A percentile compares a stretch with the other conserved stretches of the same genome.
These are phyloP conservation scores for Phaetusa simplex DNA, from an alignment of 2,113 vertebrate species.

Conservation along the genomic window DNA sequence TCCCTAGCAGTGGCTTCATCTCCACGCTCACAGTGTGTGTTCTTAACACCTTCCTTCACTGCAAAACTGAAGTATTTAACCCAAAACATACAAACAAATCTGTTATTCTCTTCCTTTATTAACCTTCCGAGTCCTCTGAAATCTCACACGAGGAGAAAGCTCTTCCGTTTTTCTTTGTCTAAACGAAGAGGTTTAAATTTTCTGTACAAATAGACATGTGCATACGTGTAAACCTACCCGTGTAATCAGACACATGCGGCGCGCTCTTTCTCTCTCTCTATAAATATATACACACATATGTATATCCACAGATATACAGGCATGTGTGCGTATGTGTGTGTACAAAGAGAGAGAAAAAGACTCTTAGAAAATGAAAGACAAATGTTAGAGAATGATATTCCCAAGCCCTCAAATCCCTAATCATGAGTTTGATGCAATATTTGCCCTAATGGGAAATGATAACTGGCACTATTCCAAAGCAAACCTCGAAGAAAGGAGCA, in stretches of 20 bases:
- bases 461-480: constrained; percentile 72
- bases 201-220: not conserved
- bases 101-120: constrained; percentile 52
- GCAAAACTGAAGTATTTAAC: constrained; percentile 53
- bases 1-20: constrained; percentile 32
- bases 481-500: constrained; percentile 74
- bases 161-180: not conserved
- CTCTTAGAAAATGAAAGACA: constrained; percentile 64
- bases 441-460: constrained; percentile 75
- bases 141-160: not conserved
- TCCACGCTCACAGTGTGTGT: not conserved
- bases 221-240: not conserved
- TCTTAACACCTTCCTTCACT: constrained; percentile 57
- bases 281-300: constrained; percentile 30
- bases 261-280: not conserved
- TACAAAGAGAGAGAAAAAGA: constrained; percentile 31
- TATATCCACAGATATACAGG: not conserved
- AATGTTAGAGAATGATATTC: constrained; percentile 67
- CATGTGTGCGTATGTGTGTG: constrained; percentile 17
- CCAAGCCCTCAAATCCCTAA: constrained; percentile 68
- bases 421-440: constrained; percentile 76
- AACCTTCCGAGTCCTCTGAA: constrained; percentile 22
- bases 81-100: constrained; percentile 64
- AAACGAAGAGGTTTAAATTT: not conserved
- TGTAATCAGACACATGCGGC: not conserved